A percentile compares a stretch with the other conserved stretches of the same genome.
phyloP scores from a whole-genome alignment of 2,888 invertebrate species.

The Acanthosepion pharaonis region DNA sequence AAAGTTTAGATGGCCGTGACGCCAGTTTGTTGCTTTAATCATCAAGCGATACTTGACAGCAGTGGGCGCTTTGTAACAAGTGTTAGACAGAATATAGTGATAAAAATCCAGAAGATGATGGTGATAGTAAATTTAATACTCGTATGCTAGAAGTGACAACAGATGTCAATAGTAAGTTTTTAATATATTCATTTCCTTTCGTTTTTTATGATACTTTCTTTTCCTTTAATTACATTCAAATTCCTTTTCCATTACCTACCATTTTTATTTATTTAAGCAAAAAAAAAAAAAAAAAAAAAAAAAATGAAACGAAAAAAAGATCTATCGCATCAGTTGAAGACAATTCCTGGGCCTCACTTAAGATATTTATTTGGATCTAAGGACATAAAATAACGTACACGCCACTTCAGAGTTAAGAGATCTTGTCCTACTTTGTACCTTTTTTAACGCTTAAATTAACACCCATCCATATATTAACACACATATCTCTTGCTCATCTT shows the following conservation, averaged over 20 bases:
- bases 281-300: not conserved
- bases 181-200: not conserved
- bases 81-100: not conserved
- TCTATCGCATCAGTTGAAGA: not conserved
- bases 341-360: not conserved
- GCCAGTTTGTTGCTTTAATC: not conserved
- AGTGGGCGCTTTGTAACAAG: not conserved
- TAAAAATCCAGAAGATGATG: not conserved
- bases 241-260: not conserved
- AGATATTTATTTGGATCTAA: not conserved
- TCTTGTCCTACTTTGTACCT: slow-evolving; percentile 1
- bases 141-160: not conserved
- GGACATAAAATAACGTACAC: not conserved
- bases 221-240: not conserved
- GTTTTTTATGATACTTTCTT: not conserved
- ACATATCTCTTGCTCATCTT: not conserved
- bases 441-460: slow-evolving; percentile 3
- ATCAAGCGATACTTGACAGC: not conserved
- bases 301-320: not conserved
- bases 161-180: slow-evolving; percentile 1
- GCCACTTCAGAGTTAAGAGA: not conserved
- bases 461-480: not conserved
- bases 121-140: not conserved
- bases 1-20: too few relatives aligned
- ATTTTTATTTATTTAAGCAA: not conserved